Percentiles rank a stretch among this genome's conserved stretches.
Evolutionary conservation across 2,888 invertebrate genomes (phyloP).

Genomic region (Elaeidobius kamerunicus): DNA sequence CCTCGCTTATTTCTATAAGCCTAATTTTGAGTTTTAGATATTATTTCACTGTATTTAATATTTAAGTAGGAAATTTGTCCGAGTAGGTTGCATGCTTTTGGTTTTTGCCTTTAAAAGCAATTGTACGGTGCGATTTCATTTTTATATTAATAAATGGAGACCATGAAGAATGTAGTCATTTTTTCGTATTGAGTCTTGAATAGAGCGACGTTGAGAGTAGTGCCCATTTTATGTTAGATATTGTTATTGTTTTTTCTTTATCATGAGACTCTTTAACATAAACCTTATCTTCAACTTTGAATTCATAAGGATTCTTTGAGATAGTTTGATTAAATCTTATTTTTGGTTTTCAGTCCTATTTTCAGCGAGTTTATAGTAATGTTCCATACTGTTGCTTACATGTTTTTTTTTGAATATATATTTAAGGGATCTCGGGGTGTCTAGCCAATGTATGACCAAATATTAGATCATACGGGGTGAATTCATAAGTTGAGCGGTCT

Average conservation of each 20-base stretch:
- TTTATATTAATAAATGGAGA: not conserved
- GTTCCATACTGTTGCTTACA: constrained; percentile 18
- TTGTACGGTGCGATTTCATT: not conserved
- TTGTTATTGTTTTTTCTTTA: no score
- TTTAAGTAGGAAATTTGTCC: not conserved
- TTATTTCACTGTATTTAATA: not conserved
- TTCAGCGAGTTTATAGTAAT: constrained; percentile 27
- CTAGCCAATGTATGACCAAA: constrained; percentile 27
- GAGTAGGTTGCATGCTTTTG: not conserved
- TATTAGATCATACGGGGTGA: constrained; percentile 27
- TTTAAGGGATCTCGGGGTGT: constrained; percentile 26
- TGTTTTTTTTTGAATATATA: constrained; percentile 28
- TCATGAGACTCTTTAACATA: no score
- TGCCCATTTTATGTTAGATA: no score
- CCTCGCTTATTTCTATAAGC: constrained; percentile 8
- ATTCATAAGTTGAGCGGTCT: constrained; percentile 24
- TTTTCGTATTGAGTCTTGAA: not conserved
- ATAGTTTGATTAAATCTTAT: constrained; percentile 17
- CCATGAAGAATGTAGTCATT: not conserved
- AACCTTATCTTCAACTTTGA: no score
- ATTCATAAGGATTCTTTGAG: constrained; percentile 11
- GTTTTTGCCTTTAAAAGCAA: not conserved
- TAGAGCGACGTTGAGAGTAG: no score
- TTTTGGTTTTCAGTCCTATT: constrained; percentile 14
- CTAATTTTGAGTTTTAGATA: not conserved